These are phyloP conservation scores for Caenorhabditis tropicalis DNA, from an alignment of 1,140 invertebrate genomes.

Conservation along the genomic window DNA sequence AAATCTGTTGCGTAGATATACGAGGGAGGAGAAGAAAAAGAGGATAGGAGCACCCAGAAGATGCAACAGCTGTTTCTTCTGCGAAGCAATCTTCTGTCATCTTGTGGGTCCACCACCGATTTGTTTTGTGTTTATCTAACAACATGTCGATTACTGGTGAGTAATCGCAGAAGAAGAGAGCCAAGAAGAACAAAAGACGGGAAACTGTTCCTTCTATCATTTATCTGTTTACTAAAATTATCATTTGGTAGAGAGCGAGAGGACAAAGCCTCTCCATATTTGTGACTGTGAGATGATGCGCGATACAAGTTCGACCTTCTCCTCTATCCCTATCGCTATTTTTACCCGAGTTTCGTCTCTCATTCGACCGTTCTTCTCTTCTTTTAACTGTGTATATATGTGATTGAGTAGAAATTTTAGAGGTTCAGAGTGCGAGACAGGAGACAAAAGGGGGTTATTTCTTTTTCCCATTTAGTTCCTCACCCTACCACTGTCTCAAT, in stretches of 20 bases:
- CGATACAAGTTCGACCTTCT: neutral
- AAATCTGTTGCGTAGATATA: constrained; percentile 28
- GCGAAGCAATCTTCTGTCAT: neutral
- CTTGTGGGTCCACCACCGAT: neutral
- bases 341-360: neutral
- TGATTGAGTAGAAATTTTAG: constrained; percentile 25
- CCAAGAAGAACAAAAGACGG: neutral
- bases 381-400: neutral
- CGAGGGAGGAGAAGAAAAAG: neutral
- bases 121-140: constrained; percentile 44
- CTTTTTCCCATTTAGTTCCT: neutral
- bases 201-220: constrained; percentile 19
- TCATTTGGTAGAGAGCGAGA: neutral
- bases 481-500: neutral
- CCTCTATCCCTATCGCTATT: constrained; percentile 4
- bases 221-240: constrained; percentile 5
- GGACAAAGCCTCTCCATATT: neutral
- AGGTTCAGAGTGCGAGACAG: constrained; percentile 27
- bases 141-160: constrained; percentile 19
- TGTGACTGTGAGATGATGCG: neutral
- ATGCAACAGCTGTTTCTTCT: constrained; percentile 41
- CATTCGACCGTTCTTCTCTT: constrained; percentile 6
- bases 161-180: neutral
- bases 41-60: neutral
- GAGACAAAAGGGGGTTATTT: too few species aligned